These are phyloP conservation scores for Nycticryphes semicollaris DNA, from an alignment of 2,113 vertebrate genomes.

Conservation along the genomic window DNA sequence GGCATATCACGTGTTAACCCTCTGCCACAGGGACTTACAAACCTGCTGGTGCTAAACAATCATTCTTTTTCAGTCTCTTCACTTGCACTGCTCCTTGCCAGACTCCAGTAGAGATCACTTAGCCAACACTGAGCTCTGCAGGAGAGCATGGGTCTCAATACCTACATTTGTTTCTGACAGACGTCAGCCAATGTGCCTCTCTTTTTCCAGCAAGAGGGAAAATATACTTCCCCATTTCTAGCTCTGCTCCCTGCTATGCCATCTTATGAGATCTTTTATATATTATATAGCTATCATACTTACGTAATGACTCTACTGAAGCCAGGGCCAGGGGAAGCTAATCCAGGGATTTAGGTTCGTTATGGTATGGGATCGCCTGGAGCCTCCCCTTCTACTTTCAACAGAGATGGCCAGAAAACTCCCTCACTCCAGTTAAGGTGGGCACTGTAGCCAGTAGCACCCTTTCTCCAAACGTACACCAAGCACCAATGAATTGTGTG, in stretches of 20 bases:
- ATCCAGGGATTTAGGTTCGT: neutral
- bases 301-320: neutral
- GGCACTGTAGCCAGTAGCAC: neutral
- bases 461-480: neutral
- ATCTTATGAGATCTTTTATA: neutral
- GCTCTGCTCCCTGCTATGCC: constrained; percentile 1
- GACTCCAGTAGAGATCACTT: neutral
- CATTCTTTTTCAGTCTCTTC: neutral
- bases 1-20: neutral
- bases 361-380: rapidly evolving
- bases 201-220: neutral
- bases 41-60: neutral
- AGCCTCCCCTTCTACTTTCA: neutral
- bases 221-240: neutral
- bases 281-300: neutral
- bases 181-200: neutral
- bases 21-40: neutral
- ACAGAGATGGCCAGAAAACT: neutral
- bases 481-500: neutral
- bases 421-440: neutral
- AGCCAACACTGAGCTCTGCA: neutral
- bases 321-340: neutral
- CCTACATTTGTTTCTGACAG: constrained; percentile 20
- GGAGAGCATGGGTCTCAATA: neutral
- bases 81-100: neutral